Conservation (phyloP, 1,140 invertebrate genomes). For the Episyrphus balteatus region DNA sequence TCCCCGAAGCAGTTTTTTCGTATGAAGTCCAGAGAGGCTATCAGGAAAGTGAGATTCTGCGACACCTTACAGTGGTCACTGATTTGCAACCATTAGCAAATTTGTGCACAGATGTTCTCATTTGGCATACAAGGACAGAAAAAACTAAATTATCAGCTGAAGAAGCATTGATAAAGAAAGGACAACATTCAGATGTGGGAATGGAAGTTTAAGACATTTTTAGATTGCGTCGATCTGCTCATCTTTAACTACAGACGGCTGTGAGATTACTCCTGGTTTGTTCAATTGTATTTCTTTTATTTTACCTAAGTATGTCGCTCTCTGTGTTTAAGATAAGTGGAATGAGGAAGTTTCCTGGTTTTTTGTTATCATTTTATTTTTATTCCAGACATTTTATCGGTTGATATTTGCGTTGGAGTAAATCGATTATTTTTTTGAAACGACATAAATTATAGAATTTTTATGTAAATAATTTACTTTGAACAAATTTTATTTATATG, state of each 20-base stretch:
- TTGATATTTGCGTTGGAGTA: too few relatives aligned
- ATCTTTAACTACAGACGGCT: not conserved
- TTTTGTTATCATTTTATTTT: too few relatives aligned
- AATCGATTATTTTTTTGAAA: too few relatives aligned
- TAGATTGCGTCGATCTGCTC: not conserved
- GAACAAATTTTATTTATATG: too few relatives aligned
- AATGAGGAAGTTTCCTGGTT: too few relatives aligned
- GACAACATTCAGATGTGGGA: slow-evolving; percentile 45
- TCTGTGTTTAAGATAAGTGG: too few relatives aligned
- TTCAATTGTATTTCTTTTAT: too few relatives aligned
- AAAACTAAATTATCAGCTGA: slow-evolving; percentile 62
- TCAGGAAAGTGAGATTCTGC: slow-evolving; percentile 85
- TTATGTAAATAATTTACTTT: too few relatives aligned
- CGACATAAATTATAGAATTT: too few relatives aligned
- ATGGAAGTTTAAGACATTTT: slow-evolving; percentile 54
- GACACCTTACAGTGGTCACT: slow-evolving; percentile 61
- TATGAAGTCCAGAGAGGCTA: slow-evolving; percentile 69
- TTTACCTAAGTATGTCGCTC: too few relatives aligned
- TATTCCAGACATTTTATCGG: too few relatives aligned
- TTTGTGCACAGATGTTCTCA: slow-evolving; percentile 82
- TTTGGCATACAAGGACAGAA: slow-evolving; percentile 95
- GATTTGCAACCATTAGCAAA: slow-evolving; percentile 83
- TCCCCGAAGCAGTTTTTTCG: slow-evolving; percentile 70
- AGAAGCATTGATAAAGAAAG: slow-evolving; percentile 40
- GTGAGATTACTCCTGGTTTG: too few relatives aligned